Conservation (phyloP, 2,113 vertebrate genomes). For the Anhinga rufa region DNA sequence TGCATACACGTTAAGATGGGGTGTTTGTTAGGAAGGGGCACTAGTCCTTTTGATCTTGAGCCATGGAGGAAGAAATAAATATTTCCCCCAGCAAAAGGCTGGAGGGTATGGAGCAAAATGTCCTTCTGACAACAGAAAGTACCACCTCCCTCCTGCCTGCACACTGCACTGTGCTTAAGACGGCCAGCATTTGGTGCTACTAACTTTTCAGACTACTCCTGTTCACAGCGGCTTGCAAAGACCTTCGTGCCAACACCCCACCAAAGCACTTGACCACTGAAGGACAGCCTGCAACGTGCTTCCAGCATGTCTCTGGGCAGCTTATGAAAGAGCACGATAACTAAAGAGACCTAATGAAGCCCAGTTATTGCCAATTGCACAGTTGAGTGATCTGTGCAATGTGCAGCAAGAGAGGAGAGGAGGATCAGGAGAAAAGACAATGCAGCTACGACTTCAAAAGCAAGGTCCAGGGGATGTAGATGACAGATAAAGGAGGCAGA, state of each 20-base stretch:
- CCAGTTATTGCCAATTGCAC: neutral
- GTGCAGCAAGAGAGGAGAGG: neutral
- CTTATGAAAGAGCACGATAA: neutral
- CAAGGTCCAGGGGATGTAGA: neutral
- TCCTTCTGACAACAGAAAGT: neutral
- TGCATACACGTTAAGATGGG: neutral
- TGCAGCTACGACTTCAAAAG: neutral
- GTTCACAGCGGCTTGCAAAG: neutral
- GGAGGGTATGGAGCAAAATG: neutral
- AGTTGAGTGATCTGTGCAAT: neutral
- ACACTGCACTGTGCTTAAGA: fast-evolving
- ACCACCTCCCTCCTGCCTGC: neutral
- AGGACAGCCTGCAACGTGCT: neutral
- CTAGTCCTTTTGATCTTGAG: neutral
- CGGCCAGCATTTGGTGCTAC: neutral
- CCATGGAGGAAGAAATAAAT: neutral
- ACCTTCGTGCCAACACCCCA: neutral
- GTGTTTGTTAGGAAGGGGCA: neutral
- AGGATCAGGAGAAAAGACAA: neutral
- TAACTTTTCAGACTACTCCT: neutral
- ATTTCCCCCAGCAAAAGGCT: neutral
- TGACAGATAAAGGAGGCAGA: neutral
- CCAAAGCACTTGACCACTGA: neutral
- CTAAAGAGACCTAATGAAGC: neutral
- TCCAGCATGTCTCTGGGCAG: neutral